Conservation (phyloP, 2,113 vertebrate species). For the Carlito syrichta region DNA sequence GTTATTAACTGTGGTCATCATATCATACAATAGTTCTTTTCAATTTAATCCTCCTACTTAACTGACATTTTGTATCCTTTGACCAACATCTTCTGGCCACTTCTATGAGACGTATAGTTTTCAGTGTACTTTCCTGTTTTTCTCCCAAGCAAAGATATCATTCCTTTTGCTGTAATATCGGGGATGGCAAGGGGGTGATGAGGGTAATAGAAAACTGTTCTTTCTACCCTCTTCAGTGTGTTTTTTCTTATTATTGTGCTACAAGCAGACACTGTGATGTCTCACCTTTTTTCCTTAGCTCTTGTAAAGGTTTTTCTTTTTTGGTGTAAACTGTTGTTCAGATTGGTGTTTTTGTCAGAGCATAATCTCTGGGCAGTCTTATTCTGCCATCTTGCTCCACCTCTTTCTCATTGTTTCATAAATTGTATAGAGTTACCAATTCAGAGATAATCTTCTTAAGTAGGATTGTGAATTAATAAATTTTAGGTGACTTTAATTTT, state of each 20-base stretch:
- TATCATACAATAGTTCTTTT: neutral
- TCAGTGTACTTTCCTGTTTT: neutral
- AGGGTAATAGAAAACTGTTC: neutral
- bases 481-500: neutral
- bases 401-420: neutral
- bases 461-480: neutral
- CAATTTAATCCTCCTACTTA: neutral
- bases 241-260: neutral
- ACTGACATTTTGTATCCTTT: neutral
- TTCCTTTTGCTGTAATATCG: neutral
- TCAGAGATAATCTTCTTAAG: neutral
- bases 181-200: neutral
- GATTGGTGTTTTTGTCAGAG: neutral
- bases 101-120: neutral
- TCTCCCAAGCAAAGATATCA: neutral
- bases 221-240: neutral
- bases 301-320: neutral
- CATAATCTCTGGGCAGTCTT: neutral
- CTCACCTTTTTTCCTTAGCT: neutral
- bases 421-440: neutral
- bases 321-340: neutral
- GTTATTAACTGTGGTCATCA: too few species aligned
- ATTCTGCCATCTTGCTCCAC: neutral
- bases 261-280: neutral
- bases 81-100: neutral